Evolutionary conservation across 64 coral and sea anemone genomes (phyloP), one percentile per base, ranked within the genome.

Genomic region (Stichodactyla mertensii): DNA sequence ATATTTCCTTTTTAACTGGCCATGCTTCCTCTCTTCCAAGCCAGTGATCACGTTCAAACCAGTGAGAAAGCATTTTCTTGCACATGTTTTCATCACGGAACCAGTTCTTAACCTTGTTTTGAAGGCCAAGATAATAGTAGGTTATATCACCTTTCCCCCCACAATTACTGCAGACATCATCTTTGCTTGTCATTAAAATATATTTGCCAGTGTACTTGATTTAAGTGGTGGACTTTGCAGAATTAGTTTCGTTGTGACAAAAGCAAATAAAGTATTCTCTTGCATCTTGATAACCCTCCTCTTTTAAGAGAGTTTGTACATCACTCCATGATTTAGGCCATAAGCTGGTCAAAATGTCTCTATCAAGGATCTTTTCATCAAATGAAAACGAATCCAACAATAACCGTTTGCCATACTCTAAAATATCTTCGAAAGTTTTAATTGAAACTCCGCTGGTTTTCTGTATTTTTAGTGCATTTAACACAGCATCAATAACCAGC

Each of bases 311-410:
- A 4, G 56, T 52, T 66, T 96, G 84, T 4, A 84, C 88, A 57
- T 55, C 88, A 92, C 51, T 92, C 94, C 94, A 96, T 55, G 79
- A 86, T 54, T 84, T 87, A 6, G 94, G 94, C 91, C 94, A 95
- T 62, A 95, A 85, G 7, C 80, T 81, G 14, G 55, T 66, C 6
- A 95, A 79, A 57, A 92, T 79, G 52, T 95, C 94, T 66, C 52
- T 10, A 81, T 95, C 90, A 27, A 95, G 69, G 57, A 80, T 52
- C 56, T 80, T 10, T 64, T 36, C 55, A 28, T 87, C 24, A 56
- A 80, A 85, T 36, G 86, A 58, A 31, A 2, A 58, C 9, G 82
- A 84, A 58, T 84, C 82, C 82, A 84, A 84, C 82, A 84, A 58
- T 58, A 84, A 60, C 24, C 18, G 12, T 84, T 84, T 84, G 20